Conservation (phyloP, 1,140 invertebrate genomes). For the Neotoxoptera formosana region DNA sequence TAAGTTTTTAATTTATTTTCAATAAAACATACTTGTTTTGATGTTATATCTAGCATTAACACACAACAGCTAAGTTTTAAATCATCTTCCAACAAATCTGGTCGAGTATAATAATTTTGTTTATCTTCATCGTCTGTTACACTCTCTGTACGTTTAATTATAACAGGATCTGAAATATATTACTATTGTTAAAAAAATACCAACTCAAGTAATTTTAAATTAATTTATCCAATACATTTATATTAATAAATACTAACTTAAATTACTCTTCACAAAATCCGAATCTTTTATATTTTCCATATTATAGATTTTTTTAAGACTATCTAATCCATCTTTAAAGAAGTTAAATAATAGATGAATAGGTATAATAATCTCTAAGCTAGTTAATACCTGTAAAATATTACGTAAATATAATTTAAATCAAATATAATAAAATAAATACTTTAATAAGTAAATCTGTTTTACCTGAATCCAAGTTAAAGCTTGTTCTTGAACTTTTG, state of each 20-base stretch:
- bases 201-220: conserved; percentile 25
- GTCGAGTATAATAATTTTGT: conserved; percentile 63
- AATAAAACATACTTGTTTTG: conserved; percentile 80
- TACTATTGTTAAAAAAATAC: conserved; percentile 43
- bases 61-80: conserved; percentile 91
- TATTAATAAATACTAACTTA: conserved; percentile 44
- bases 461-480: conserved; percentile 92
- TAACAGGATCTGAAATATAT: conserved; percentile 68
- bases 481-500: conserved; percentile 91
- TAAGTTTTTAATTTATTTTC: neutral
- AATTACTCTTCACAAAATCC: conserved; percentile 46
- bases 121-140: conserved; percentile 75
- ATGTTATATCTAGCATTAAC: conserved; percentile 92
- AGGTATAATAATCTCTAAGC: conserved; percentile 89
- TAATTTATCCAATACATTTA: neutral
- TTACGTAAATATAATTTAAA: conserved; percentile 18
- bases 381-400: conserved; percentile 76
- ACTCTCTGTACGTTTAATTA: conserved; percentile 65
- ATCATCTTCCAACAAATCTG: conserved; percentile 67
- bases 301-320: conserved; percentile 66
- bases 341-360: conserved; percentile 85
- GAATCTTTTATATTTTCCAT: conserved; percentile 7
- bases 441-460: neutral
- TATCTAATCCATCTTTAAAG: conserved; percentile 82
- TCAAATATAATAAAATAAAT: neutral